phyloP scores from a whole-genome alignment of 2,888 invertebrate genomes.

The Alcis repandata region DNA sequence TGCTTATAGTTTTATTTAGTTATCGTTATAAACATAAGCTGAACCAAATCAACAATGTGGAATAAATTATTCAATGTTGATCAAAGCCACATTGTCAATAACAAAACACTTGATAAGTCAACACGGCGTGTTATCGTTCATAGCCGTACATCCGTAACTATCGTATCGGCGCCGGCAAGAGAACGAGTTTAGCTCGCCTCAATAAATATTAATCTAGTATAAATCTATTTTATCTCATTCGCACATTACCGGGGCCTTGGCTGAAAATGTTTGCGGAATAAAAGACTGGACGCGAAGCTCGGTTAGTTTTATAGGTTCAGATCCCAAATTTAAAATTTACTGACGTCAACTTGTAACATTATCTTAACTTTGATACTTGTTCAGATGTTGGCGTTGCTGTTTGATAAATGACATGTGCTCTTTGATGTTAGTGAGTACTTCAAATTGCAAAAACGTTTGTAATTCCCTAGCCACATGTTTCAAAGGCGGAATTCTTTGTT shows the following conservation, averaged over 20 bases:
- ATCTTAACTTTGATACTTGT: constrained; percentile 17
- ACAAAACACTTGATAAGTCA: constrained; percentile 33
- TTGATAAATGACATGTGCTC: constrained; percentile 18
- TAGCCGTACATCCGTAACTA: constrained; percentile 26
- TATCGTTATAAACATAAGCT: too few relatives aligned
- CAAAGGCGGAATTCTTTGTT: constrained; percentile 12
- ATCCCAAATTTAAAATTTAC: constrained; percentile 36
- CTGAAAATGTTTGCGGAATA: constrained; percentile 34
- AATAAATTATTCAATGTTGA: constrained; percentile 2
- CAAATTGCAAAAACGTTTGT: constrained; percentile 6
- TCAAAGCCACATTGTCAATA: constrained; percentile 1
- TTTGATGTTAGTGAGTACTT: constrained; percentile 20
- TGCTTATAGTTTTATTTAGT: neutral
- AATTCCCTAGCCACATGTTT: constrained; percentile 10
- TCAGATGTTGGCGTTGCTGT: constrained; percentile 7
- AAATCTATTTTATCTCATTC: constrained; percentile 51
- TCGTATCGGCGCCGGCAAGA: constrained; percentile 18
- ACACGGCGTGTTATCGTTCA: constrained; percentile 34
- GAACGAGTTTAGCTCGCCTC: constrained; percentile 26
- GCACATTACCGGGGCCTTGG: constrained; percentile 42
- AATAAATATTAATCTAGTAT: constrained; percentile 40
- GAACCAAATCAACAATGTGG: too few relatives aligned
- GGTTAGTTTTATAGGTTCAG: constrained; percentile 29
- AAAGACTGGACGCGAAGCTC: constrained; percentile 30
- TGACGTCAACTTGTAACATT: constrained; percentile 36